Percentiles rank a stretch among this genome's conserved stretches.
Conservation (phyloP, 2,797 vertebrate species). For the Gallinago solitaria region DNA sequence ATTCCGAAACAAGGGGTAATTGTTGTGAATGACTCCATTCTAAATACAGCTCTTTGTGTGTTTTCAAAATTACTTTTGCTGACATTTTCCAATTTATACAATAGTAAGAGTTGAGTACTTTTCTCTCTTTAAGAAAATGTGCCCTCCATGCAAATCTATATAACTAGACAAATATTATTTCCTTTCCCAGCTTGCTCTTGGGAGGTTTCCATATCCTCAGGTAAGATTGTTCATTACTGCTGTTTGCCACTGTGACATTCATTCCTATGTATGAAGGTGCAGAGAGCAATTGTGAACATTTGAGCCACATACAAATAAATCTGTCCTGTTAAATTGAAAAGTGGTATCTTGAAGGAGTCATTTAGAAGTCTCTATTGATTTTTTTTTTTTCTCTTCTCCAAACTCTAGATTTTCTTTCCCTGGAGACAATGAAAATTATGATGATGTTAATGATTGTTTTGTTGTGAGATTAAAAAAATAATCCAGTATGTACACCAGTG, state of each 20-base stretch:
- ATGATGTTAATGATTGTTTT: neutral
- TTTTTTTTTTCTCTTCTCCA: constrained; percentile 25
- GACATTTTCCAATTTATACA: constrained; percentile 18
- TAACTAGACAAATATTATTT: constrained; percentile 86
- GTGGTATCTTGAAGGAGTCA: constrained; percentile 73
- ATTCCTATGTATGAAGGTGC: constrained; percentile 84
- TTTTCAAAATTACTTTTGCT: constrained; percentile 32
- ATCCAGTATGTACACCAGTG: neutral
- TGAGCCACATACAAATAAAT: constrained; percentile 80
- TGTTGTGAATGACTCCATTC: constrained; percentile 47
- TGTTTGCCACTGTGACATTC: constrained; percentile 81
- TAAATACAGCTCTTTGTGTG: constrained; percentile 66
- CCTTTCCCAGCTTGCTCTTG: constrained; percentile 92
- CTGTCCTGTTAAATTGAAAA: constrained; percentile 82
- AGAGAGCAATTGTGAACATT: constrained; percentile 77
- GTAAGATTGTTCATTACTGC: constrained; percentile 88
- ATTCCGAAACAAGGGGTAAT: neutral
- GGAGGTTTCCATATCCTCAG: constrained; percentile 99
- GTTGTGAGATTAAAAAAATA: constrained; percentile 12
- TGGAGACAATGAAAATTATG: constrained; percentile 18
- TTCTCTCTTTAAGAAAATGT: constrained; percentile 74
- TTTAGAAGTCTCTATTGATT: constrained; percentile 75
- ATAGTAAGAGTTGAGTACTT: constrained; percentile 67
- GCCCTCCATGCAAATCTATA: constrained; percentile 81
- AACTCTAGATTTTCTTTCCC: constrained; percentile 40